phyloP scores from a whole-genome alignment of 2,888 invertebrate species.

The Cheilosia variabilis region DNA sequence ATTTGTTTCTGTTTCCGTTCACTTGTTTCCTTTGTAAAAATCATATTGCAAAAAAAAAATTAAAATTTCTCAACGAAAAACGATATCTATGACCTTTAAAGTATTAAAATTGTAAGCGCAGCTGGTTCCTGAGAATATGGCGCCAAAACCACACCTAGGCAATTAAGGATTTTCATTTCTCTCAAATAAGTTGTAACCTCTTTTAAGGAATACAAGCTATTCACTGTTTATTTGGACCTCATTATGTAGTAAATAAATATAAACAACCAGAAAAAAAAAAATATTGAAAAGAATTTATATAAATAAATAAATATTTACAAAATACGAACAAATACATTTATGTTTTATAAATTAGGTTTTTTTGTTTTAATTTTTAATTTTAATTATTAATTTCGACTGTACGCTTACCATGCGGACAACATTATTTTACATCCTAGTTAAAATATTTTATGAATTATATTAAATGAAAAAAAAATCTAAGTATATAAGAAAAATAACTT shows the following conservation, averaged over 20 bases:
- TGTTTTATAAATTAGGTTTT: slow-evolving; percentile 20
- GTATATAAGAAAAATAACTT: slow-evolving; percentile 51
- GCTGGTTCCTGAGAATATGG: slow-evolving; percentile 12
- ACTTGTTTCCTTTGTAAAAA: slow-evolving; percentile 35
- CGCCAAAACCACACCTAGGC: slow-evolving; percentile 34
- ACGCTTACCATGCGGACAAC: slow-evolving; percentile 41
- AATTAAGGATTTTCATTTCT: slow-evolving; percentile 38
- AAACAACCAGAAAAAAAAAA: slow-evolving; percentile 39
- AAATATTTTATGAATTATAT: slow-evolving; percentile 72
- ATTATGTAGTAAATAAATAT: slow-evolving; percentile 66
- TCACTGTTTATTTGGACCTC: slow-evolving; percentile 73
- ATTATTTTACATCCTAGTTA: slow-evolving; percentile 70
- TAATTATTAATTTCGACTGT: slow-evolving; percentile 36
- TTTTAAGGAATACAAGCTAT: slow-evolving; percentile 45
- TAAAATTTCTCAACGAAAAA: slow-evolving; percentile 9
- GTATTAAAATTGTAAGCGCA: slow-evolving; percentile 47
- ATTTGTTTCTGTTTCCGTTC: slow-evolving; percentile 34
- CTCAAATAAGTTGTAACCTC: slow-evolving; percentile 5
- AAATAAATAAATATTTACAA: slow-evolving; percentile 32
- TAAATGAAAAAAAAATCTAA: slow-evolving; percentile 35
- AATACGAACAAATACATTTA: slow-evolving; percentile 13
- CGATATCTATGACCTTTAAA: slow-evolving; percentile 60
- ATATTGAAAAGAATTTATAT: slow-evolving; percentile 65
- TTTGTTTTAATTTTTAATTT: slow-evolving; percentile 34
- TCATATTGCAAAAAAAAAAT: background rate